Conservation (phyloP, 1,140 invertebrate genomes). For the Pogonognathellus flavescens region DNA sequence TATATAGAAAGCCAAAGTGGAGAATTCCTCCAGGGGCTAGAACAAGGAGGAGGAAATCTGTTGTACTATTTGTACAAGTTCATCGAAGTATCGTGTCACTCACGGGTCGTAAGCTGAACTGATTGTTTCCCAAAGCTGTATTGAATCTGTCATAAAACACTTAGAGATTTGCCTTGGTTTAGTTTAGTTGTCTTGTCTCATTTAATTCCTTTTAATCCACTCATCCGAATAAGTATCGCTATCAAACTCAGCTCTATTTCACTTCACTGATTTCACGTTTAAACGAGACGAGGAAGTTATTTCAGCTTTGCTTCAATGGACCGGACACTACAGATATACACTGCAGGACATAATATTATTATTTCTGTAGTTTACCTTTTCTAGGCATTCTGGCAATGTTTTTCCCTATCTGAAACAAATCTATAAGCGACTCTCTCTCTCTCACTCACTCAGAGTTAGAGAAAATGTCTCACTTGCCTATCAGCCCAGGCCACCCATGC, state of each 20-base stretch:
- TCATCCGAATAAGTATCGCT: slow-evolving; percentile 9
- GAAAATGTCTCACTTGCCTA: slow-evolving; percentile 6
- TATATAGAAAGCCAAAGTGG: too few relatives aligned
- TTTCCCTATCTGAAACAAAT: slow-evolving; percentile 14
- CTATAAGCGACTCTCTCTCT: not conserved
- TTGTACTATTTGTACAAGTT: not conserved
- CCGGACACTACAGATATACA: not conserved
- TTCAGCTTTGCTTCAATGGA: slow-evolving; percentile 20
- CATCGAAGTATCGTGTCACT: slow-evolving; percentile 2
- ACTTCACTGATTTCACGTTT: slow-evolving; percentile 14
- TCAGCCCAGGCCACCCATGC: not conserved
- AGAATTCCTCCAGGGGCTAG: too few relatives aligned
- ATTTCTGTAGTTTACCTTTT: not conserved
- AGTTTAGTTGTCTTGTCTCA: slow-evolving; percentile 39
- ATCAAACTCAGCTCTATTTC: slow-evolving; percentile 21
- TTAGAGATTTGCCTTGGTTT: slow-evolving; percentile 24
- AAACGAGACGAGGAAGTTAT: not conserved
- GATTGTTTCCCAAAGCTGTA: slow-evolving; percentile 35
- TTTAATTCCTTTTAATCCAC: slow-evolving; percentile 6
- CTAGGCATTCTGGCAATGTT: not conserved
- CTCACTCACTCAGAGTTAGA: not conserved
- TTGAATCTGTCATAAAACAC: not conserved
- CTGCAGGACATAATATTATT: not conserved
- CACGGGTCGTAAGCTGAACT: slow-evolving; percentile 47
- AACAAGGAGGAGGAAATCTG: not conserved